These are phyloP conservation scores for Oncorhynchus gorbuscha DNA, from an alignment of 2,113 vertebrate genomes.

Conservation along the genomic window DNA sequence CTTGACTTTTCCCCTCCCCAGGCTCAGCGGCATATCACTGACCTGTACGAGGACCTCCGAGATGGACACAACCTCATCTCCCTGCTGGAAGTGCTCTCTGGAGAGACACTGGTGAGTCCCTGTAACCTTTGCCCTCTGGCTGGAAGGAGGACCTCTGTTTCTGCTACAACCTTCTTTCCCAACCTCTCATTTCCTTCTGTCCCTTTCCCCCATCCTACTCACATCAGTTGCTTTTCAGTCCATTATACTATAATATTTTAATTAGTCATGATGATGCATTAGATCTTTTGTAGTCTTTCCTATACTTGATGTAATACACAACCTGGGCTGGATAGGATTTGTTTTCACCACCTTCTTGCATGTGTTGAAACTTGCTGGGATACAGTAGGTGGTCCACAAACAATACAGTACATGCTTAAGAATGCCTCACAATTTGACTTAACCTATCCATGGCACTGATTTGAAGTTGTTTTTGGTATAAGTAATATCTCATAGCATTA, in stretches of 20 bases:
- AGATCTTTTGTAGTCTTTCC: constrained; percentile 20
- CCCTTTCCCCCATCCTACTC: constrained; percentile 3
- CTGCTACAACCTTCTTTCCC: constrained; percentile 24
- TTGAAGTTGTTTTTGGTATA: constrained; percentile 19
- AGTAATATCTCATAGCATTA: constrained; percentile 27
- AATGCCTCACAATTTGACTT: constrained; percentile 36
- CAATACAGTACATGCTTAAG: constrained; percentile 41
- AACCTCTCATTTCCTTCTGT: not conserved
- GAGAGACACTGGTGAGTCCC: constrained; percentile 86
- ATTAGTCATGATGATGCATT: not conserved
- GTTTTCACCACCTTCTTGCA: constrained; percentile 36
- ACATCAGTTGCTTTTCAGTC: constrained; percentile 4
- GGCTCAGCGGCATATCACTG: constrained; percentile 90
- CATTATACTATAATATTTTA: not conserved
- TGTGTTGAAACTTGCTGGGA: constrained; percentile 32
- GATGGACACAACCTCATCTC: constrained; percentile 98
- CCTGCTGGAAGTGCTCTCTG: constrained; percentile 93
- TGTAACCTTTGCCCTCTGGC: constrained; percentile 20
- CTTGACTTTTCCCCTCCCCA: constrained; percentile 34
- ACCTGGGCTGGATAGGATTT: not conserved
- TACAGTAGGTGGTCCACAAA: constrained; percentile 6
- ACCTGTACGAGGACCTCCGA: constrained; percentile 93
- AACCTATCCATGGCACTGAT: constrained; percentile 22
- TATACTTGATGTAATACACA: not conserved
- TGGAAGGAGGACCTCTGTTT: constrained; percentile 1